Base-by-base conservation (phyloP, 2,797 vertebrate species). In the Clarias platycephalus region DNA sequence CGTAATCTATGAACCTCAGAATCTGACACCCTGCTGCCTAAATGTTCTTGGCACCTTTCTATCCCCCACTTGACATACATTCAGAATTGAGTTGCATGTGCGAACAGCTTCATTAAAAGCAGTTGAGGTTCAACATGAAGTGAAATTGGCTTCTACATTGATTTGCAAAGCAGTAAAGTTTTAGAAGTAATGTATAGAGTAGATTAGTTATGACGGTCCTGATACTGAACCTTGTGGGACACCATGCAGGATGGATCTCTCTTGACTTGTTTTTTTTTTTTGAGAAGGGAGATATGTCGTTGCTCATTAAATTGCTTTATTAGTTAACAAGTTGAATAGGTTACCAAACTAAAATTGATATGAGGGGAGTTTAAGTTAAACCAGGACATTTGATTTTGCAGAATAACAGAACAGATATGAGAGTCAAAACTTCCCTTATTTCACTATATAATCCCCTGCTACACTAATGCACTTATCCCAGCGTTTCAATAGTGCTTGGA, bases 221-320 rank as follows among this genome's bases (percentile, higher is more conserved):
- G 22, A 60, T 22, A 79, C 34, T 26, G 24, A 49, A 78, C 76
- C 26, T 40, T 80, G 83, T 60, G 83, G 74, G 63, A 70, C 75
- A 44, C 74, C 74, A 66, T 12, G 22, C 60, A 37, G 28, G 26
- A 34, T 57, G 31, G 44, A 55, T 28, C 31, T 49, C 24, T 16
- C 13, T 18, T 31, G 20, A 44, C 24, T 12, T 28, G n/a, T 53
- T 28, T 53, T n/a, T 28, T 53, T n/a, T 44, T 71, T 40, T 71
- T 44, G 22, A 44, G 22, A 71, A 44, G 34, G 68, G n/a, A 53
- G 12, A 71, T 9, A 26, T 72, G 0, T 1, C 24, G 40, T 55
- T 9, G 71, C n/a, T 13, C 13, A 71, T 49, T 72, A 53, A 53
- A 49, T 7, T 26, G 15, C 24, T 72, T n/a, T 53, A 49, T 49